A percentile compares a stretch with the other conserved stretches of the same genome.
Evolutionary conservation across 2,797 vertebrate species (phyloP).

Genomic region (Poecilia wingei): DNA sequence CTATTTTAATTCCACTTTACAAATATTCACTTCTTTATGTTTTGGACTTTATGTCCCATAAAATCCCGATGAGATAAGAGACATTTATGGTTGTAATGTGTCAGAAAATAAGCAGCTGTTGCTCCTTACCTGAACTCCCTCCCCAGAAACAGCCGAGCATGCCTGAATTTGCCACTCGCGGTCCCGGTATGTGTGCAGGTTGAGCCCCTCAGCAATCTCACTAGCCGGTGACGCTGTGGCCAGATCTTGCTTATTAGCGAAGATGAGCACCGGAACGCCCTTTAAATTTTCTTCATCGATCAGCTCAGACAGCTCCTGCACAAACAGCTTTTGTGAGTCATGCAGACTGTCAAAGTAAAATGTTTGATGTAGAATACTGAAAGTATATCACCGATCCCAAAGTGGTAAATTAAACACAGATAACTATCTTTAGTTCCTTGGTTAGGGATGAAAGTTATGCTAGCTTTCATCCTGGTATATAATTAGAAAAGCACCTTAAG

Average conservation of each 20-base stretch:
- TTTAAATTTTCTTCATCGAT: constrained; percentile 85
- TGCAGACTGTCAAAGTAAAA: background rate
- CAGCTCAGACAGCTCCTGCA: constrained; percentile 88
- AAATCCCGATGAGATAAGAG: background rate
- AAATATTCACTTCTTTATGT: background rate
- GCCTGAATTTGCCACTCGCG: constrained; percentile 92
- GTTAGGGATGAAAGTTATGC: background rate
- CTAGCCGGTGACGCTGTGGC: constrained; percentile 85
- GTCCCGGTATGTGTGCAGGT: constrained; percentile 88
- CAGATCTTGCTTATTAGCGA: constrained; percentile 92
- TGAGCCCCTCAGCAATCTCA: constrained; percentile 88
- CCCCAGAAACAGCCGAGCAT: constrained; percentile 89
- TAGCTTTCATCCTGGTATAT: background rate
- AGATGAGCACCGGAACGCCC: constrained; percentile 87
- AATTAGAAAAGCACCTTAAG: background rate
- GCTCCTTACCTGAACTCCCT: constrained; percentile 87
- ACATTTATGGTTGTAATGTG: background rate
- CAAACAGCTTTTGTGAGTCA: background rate
- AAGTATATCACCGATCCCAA: background rate
- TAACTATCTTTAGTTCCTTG: background rate
- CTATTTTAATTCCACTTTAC: background rate
- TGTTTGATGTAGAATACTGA: background rate
- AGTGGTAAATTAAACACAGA: background rate
- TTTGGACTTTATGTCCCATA: background rate
- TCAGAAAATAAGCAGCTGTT: constrained; percentile 6